A percentile compares a stretch with the other conserved stretches of the same genome.
Conservation (phyloP, 2,888 invertebrate genomes). For the Netelia inedita region DNA sequence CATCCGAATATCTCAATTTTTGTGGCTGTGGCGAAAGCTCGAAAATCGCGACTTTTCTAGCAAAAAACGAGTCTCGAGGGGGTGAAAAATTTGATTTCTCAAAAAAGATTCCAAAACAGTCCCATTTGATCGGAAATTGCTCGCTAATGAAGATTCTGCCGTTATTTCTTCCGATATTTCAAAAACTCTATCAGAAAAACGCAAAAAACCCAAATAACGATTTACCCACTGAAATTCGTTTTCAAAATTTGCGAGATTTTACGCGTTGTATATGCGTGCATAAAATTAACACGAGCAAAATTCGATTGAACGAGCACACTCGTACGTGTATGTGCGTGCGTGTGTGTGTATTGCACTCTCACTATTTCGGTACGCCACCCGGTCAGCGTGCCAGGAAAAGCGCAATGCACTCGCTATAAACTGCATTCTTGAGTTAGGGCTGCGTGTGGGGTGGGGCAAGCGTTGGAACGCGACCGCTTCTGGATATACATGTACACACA, state of each 20-base stretch:
- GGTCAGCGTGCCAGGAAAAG: constrained; percentile 77
- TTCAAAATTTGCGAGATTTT: not conserved
- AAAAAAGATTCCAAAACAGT: too few species aligned
- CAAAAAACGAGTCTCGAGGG: too few species aligned
- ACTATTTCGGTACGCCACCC: constrained; percentile 74
- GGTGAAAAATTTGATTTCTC: too few species aligned
- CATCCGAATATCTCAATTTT: too few species aligned
- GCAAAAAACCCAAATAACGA: too few species aligned
- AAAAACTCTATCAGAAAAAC: too few species aligned
- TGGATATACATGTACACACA: constrained; percentile 1
- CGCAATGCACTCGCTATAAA: constrained; percentile 76
- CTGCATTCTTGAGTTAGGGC: constrained; percentile 73
- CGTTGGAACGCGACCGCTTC: constrained; percentile 18
- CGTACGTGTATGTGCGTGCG: constrained; percentile 57
- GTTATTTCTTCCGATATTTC: too few species aligned
- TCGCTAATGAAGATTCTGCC: too few species aligned
- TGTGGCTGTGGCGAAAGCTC: too few species aligned
- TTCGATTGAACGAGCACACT: constrained; percentile 9
- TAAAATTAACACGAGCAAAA: not conserved
- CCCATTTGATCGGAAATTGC: too few species aligned
- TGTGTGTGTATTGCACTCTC: constrained; percentile 60
- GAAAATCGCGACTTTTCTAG: too few species aligned
- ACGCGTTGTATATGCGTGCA: not conserved
- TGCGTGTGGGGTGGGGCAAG: constrained; percentile 22
- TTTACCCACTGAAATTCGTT: too few species aligned